Base-by-base conservation (phyloP, 2,888 invertebrate species). In the Gymnoscelis rufifasciata region DNA sequence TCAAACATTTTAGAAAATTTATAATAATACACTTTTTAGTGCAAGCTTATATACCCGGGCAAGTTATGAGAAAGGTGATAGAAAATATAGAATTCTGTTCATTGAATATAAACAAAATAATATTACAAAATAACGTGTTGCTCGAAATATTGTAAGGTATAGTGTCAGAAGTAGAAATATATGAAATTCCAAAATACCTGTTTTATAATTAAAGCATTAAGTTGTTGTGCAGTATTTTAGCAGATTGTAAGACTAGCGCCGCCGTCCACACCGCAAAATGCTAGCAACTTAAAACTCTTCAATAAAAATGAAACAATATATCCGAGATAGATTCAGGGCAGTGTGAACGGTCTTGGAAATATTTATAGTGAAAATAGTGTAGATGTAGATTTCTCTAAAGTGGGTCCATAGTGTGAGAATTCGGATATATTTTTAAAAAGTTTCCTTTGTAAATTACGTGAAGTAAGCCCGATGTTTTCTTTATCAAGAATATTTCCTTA, bases 101-200 rank as follows among this genome's bases (percentile, higher is more conserved):
- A n/a, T n/a, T n/a, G n/a, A n/a, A n/a, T 61, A 61, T 47, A 48
- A 50, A 48, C 61, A 56, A 53, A 59, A 57, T 46, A 50, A 53
- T 38, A 30, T 53, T 62, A 59, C 52, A 62, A 65, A 66, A 65
- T 56, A 53, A 66, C 65, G 39, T 62, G 58, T 57, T 51, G 60
- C 52, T 59, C 57, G 61, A 67, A 64, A 64, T 65, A 63, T 63
- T 66, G 23, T 65, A 59, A 69, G 69, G 71, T 70, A 62, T 57
- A 73, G 70, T 68, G 68, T 69, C 71, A 71, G 75, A 76, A 73
- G 66, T 73, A 78, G 74, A 74, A 72, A 73, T 74, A 78, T 71
- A 78, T 75, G 75, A 71, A 65, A 71, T 66, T 87, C 77, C 75
- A 87, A 84, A 86, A 87, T 87, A 87, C 87, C 87, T 87, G 88